These are phyloP conservation scores for Agrochola lota DNA, from an alignment of 2,888 invertebrate genomes.

Conservation along the genomic window DNA sequence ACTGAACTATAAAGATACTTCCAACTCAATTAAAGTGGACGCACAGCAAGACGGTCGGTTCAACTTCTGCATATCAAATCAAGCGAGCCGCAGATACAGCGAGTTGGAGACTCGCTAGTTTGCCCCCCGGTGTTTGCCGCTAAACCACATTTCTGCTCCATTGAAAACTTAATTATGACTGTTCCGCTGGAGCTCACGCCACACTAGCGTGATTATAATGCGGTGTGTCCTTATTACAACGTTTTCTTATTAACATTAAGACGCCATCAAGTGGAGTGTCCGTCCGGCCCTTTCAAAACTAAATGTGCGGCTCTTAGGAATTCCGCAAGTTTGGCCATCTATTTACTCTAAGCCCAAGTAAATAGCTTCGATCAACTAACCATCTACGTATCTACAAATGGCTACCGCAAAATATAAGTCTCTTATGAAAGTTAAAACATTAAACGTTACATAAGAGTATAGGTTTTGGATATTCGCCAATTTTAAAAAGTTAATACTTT, in stretches of 20 bases:
- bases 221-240: slow-evolving; percentile 68
- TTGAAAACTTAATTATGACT: slow-evolving; percentile 85
- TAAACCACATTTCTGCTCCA: slow-evolving; percentile 82
- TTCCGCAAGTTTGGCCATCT: slow-evolving; percentile 63
- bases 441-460: slow-evolving; percentile 48
- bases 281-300: slow-evolving; percentile 63
- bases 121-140: slow-evolving; percentile 74
- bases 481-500: slow-evolving; percentile 53
- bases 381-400: slow-evolving; percentile 18
- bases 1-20: slow-evolving; percentile 44
- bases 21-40: slow-evolving; percentile 55
- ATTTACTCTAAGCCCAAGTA: slow-evolving; percentile 70
- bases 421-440: slow-evolving; percentile 41
- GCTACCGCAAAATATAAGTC: slow-evolving; percentile 25
- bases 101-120: slow-evolving; percentile 65
- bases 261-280: slow-evolving; percentile 71
- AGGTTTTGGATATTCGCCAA: slow-evolving; percentile 61
- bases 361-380: slow-evolving; percentile 63
- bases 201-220: slow-evolving; percentile 66
- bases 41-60: slow-evolving; percentile 38
- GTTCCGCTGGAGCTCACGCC: slow-evolving; percentile 57
- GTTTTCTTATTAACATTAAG: slow-evolving; percentile 78
- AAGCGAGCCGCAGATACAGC: slow-evolving; percentile 66
- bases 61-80: slow-evolving; percentile 76
- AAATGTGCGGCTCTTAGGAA: slow-evolving; percentile 68